Percentiles rank a stretch among this genome's conserved stretches.
Evolutionary conservation across 2,113 vertebrate genomes (phyloP).

Genomic region (Gobio gobio): DNA sequence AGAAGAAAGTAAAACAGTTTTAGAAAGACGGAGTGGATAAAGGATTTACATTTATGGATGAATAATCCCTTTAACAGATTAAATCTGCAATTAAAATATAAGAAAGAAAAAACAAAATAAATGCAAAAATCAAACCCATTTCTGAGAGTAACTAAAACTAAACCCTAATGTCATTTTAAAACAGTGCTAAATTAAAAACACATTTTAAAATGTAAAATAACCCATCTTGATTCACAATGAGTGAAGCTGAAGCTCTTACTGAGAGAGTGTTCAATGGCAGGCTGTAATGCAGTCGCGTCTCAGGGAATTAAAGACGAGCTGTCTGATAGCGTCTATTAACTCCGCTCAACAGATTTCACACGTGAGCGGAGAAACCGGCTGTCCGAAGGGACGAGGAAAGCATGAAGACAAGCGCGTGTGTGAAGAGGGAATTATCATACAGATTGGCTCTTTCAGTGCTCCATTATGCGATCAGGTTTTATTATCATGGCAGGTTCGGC

Average conservation of each 20-base stretch:
- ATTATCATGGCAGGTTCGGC: conserved; percentile 13
- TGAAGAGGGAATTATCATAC: conserved; percentile 32
- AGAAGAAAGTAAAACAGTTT: no score
- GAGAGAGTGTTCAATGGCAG: conserved; percentile 21
- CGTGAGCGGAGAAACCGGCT: not conserved
- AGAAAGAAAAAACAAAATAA: not conserved
- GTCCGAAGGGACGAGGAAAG: not conserved
- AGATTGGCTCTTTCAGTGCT: conserved; percentile 24
- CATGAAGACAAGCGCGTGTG: not conserved
- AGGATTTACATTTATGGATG: no score
- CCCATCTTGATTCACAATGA: not conserved
- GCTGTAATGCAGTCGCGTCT: conserved; percentile 48
- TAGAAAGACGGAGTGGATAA: no score
- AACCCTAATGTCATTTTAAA: not conserved
- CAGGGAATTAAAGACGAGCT: conserved; percentile 51
- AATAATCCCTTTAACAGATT: no score
- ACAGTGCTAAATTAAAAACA: not conserved
- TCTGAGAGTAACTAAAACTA: not conserved
- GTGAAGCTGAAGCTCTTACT: conserved; percentile 20
- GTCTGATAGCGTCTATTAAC: conserved; percentile 60
- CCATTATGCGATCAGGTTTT: not conserved
- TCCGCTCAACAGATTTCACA: conserved; percentile 69
- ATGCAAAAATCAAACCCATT: not conserved
- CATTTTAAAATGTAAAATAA: not conserved
- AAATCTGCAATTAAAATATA: not conserved